Percentiles rank a stretch among this genome's conserved stretches.
These are phyloP conservation scores for Sialia sialis DNA, from an alignment of 2,113 vertebrate genomes.

Conservation along the genomic window DNA sequence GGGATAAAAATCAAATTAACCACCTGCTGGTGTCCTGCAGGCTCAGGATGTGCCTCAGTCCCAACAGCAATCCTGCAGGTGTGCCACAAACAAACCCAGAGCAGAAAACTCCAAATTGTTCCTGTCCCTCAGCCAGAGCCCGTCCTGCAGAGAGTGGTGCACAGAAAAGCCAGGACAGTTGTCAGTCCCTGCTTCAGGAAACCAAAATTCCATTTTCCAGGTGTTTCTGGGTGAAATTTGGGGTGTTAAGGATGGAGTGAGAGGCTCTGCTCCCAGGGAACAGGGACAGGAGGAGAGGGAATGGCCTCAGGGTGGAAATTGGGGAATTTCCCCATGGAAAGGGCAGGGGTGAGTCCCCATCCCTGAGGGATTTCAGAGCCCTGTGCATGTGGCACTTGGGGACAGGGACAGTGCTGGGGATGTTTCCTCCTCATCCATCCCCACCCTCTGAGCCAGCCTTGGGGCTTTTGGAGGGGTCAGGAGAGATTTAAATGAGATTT, in stretches of 20 bases:
- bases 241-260: background rate
- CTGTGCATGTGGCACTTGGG: background rate
- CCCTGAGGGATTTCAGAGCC: background rate
- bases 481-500: too few species aligned
- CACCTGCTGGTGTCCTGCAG: background rate
- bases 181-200: background rate
- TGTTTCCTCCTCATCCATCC: too few species aligned
- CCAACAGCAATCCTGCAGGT: background rate
- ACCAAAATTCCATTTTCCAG: background rate
- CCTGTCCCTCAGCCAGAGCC: background rate
- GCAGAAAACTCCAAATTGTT: background rate
- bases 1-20: background rate
- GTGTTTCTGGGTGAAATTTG: background rate
- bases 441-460: too few species aligned
- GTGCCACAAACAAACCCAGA: background rate
- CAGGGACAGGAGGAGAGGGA: too few species aligned
- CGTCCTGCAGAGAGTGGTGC: background rate
- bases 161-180: background rate
- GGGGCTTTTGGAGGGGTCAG: too few species aligned
- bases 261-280: background rate
- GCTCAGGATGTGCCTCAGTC: background rate
- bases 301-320: rapidly evolving
- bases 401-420: rapidly evolving
- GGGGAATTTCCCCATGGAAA: background rate
- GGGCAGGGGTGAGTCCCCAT: background rate